A percentile compares a stretch with the other conserved stretches of the same genome.
Conservation (phyloP, 2,888 invertebrate species). For the Lithosia quadra region DNA sequence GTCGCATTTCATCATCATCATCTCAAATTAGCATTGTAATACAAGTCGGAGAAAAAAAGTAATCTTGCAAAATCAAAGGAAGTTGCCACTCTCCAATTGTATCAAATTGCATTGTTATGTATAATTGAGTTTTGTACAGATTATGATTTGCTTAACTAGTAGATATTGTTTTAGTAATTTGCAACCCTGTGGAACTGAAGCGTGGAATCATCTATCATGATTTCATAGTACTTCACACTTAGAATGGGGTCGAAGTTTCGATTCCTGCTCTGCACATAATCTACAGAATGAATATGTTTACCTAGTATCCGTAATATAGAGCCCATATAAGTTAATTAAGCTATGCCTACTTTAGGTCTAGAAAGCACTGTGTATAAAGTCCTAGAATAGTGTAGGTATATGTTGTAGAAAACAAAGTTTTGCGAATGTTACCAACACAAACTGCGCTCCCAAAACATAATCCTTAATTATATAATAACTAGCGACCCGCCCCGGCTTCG, state of each 20-base stretch:
- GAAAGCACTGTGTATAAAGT: neutral
- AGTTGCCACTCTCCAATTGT: slow-evolving; percentile 13
- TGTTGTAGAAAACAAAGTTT: neutral
- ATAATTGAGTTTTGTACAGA: slow-evolving; percentile 8
- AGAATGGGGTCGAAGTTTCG: no score
- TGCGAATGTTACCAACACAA: neutral
- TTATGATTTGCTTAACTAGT: neutral
- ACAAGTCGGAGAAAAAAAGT: slow-evolving; percentile 2
- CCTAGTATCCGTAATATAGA: neutral
- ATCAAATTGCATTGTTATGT: slow-evolving; percentile 15
- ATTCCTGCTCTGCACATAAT: no score
- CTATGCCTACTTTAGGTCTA: neutral
- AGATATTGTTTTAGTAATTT: slow-evolving; percentile 11
- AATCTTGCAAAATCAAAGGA: slow-evolving; percentile 15
- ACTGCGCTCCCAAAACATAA: slow-evolving; percentile 3
- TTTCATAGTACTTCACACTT: neutral
- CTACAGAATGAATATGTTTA: no score
- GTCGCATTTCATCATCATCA: slow-evolving; percentile 4
- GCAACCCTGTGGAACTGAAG: neutral
- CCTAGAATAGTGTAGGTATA: neutral
- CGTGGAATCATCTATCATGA: neutral
- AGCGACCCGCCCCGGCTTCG: no score
- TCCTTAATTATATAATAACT: slow-evolving; percentile 12
- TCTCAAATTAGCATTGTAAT: slow-evolving; percentile 17
- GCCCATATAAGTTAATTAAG: neutral